Conservation (phyloP, 2,113 vertebrate species). For the Hippocampus zosterae region DNA sequence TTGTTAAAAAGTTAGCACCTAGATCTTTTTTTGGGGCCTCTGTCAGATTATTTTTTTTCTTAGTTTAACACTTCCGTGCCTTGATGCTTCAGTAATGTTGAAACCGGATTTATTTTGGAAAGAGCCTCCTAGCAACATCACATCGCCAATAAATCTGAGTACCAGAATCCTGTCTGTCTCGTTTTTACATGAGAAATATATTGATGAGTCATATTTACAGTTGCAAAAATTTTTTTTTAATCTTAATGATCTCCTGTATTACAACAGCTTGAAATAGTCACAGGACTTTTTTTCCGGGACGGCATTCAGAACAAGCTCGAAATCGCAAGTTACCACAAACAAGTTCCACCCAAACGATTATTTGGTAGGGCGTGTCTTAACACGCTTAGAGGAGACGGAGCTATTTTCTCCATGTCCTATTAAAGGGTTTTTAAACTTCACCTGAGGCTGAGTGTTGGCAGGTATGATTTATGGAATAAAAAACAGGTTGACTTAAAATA, state of each 20-base stretch:
- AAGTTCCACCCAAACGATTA: not conserved
- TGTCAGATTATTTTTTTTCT: constrained; percentile 28
- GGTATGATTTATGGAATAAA: not conserved
- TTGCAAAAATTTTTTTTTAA: too few species aligned
- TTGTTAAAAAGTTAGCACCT: constrained; percentile 27
- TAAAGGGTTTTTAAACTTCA: constrained; percentile 4
- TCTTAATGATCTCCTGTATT: not conserved
- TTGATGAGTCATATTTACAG: too few species aligned
- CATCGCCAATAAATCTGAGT: constrained; percentile 61
- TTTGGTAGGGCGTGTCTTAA: not conserved
- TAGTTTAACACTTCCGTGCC: constrained; percentile 29
- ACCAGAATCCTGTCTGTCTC: not conserved
- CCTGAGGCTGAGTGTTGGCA: constrained; percentile 33
- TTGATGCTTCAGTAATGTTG: constrained; percentile 33
- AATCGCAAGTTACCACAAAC: not conserved
- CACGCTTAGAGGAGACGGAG: not conserved
- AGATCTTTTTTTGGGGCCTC: constrained; percentile 5
- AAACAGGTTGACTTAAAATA: constrained; percentile 9
- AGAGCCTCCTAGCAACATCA: constrained; percentile 5
- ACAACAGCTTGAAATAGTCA: not conserved
- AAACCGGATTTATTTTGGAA: constrained; percentile 62
- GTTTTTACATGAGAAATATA: not conserved
- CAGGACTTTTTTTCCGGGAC: too few species aligned
- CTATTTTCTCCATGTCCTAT: constrained; percentile 5
- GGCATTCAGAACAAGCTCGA: not conserved